Percentiles rank a stretch among this genome's conserved stretches.
Conservation (phyloP, 2,113 vertebrate species). For the Hydropotes inermis region DNA sequence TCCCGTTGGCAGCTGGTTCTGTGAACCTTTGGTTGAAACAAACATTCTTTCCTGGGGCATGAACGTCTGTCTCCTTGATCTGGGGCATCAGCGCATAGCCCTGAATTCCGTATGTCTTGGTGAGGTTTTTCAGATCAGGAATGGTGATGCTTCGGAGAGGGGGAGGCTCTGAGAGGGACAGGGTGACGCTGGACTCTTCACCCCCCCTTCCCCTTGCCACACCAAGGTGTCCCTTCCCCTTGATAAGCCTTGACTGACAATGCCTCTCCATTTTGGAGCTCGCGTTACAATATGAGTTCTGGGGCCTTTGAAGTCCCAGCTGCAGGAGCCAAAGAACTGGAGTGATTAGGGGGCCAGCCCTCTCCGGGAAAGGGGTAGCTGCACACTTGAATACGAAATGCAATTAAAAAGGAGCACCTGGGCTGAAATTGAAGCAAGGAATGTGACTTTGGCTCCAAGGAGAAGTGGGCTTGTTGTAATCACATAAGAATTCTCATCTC, state of each 20-base stretch:
- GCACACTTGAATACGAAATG: conserved; percentile 40
- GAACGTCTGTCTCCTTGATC: background rate
- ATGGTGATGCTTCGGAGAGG: background rate
- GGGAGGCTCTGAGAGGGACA: background rate
- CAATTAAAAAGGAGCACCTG: conserved; percentile 65
- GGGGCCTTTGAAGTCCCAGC: conserved; percentile 71
- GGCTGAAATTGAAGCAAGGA: conserved; percentile 1
- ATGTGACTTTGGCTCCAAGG: conserved; percentile 28
- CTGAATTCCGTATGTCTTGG: background rate
- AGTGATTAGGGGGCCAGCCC: conserved; percentile 42
- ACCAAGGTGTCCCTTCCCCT: background rate
- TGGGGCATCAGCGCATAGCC: background rate
- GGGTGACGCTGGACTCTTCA: background rate
- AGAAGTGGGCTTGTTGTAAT: conserved; percentile 40
- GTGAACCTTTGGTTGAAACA: conserved; percentile 17
- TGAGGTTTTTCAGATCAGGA: background rate
- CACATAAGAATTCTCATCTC: conserved; percentile 42
- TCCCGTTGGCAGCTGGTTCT: conserved; percentile 41
- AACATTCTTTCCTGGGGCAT: conserved; percentile 23
- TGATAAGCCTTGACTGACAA: background rate
- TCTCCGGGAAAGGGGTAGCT: background rate
- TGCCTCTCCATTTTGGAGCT: conserved; percentile 46
- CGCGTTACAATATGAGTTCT: conserved; percentile 53
- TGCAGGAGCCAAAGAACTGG: conserved; percentile 20
- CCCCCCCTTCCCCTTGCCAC: background rate